Percentiles rank a stretch among this genome's conserved stretches.
Conservation (phyloP, 2,888 invertebrate species). For the Acronicta psi region DNA sequence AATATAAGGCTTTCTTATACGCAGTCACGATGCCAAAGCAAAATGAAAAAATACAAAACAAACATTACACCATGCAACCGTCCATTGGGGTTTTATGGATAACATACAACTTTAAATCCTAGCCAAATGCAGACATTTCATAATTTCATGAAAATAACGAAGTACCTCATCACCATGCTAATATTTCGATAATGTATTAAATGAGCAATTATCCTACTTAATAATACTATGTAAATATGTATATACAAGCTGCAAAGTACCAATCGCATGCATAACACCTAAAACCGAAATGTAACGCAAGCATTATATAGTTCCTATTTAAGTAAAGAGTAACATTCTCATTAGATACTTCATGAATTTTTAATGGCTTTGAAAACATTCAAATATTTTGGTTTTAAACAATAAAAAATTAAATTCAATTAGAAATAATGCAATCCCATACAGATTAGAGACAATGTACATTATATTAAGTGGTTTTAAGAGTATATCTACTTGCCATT, state of each 20-base stretch:
- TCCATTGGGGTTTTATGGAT: constrained; percentile 9
- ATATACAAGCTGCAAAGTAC: constrained; percentile 43
- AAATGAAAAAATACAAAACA: constrained; percentile 18
- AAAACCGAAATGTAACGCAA: constrained; percentile 51
- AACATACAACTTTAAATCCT: constrained; percentile 15
- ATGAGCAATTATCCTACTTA: constrained; percentile 31
- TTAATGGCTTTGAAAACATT: not conserved
- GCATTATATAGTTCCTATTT: constrained; percentile 47
- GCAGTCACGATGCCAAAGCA: constrained; percentile 43
- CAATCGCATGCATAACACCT: constrained; percentile 64
- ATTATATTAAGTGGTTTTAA: too few species aligned
- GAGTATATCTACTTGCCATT: not conserved
- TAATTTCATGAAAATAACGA: constrained; percentile 11
- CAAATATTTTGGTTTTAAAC: too few species aligned
- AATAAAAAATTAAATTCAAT: too few species aligned
- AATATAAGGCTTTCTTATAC: constrained; percentile 22
- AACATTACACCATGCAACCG: constrained; percentile 36
- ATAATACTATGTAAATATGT: constrained; percentile 19
- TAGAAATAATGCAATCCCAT: too few species aligned
- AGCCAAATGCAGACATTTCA: constrained; percentile 11
- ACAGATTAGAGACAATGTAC: too few species aligned
- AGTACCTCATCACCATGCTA: constrained; percentile 35
- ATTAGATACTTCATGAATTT: constrained; percentile 12
- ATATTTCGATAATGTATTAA: constrained; percentile 13
- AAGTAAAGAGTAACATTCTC: constrained; percentile 10